Percentiles rank a stretch among this genome's conserved stretches.
Evolutionary conservation across 1,140 invertebrate genomes (phyloP).

Genomic region (Magallana angulata): DNA sequence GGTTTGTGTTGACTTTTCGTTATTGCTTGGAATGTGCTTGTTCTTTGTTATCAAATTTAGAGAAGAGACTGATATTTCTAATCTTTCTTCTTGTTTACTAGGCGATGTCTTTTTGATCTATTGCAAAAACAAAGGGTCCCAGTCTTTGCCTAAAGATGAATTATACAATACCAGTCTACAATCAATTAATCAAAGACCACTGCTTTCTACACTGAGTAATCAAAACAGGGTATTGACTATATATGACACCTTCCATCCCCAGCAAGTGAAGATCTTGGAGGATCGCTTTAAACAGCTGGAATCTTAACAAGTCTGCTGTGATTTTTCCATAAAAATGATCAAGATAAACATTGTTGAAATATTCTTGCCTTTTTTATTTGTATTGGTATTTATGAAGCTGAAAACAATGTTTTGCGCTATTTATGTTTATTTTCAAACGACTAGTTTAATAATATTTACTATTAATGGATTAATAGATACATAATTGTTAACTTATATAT

Average conservation of each 20-base stretch:
- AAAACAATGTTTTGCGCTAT: too few relatives aligned
- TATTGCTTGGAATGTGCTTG: background rate
- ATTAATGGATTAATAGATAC: too few relatives aligned
- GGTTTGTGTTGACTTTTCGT: background rate
- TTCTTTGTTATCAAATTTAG: background rate
- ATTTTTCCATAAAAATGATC: too few relatives aligned
- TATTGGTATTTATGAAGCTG: too few relatives aligned
- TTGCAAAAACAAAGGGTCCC: background rate
- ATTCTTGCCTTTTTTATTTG: too few relatives aligned
- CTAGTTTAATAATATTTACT: too few relatives aligned
- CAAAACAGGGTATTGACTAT: slow-evolving; percentile 21
- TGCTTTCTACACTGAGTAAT: slow-evolving; percentile 1
- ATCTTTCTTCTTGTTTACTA: background rate
- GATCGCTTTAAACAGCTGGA: too few relatives aligned
- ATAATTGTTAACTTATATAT: too few relatives aligned
- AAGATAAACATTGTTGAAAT: too few relatives aligned
- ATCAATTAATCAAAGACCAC: slow-evolving; percentile 13
- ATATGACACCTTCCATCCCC: background rate
- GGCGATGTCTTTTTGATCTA: background rate
- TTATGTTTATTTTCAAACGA: too few relatives aligned
- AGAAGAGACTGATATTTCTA: background rate
- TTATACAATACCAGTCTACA: background rate
- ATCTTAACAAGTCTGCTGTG: too few relatives aligned
- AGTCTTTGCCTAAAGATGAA: background rate
- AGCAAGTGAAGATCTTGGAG: background rate